These are phyloP conservation scores for human DNA, from an alignment of 2,113 vertebrate species.

Conservation along the genomic window GRCh38 chr20:40860501-40861000, in stretches of 20 bases:
- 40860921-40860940: background rate
- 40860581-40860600: background rate
- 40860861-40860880: background rate
- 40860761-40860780: background rate
- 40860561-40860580: background rate
- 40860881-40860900: rapidly evolving
- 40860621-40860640: background rate
- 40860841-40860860: background rate
- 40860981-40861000: background rate
- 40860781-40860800: background rate
- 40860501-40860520: background rate
- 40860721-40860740: background rate
- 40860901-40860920: background rate
- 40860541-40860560: background rate
- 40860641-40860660: background rate
- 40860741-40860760: background rate
- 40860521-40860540: background rate
- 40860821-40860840: background rate
- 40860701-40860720: background rate
- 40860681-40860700: background rate
- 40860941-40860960: background rate
- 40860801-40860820: background rate
- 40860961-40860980: background rate
- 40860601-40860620: background rate
- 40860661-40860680: background rate